Evolutionary conservation across 2,797 vertebrate species (phyloP).

Genomic region (Helostoma temminkii): DNA sequence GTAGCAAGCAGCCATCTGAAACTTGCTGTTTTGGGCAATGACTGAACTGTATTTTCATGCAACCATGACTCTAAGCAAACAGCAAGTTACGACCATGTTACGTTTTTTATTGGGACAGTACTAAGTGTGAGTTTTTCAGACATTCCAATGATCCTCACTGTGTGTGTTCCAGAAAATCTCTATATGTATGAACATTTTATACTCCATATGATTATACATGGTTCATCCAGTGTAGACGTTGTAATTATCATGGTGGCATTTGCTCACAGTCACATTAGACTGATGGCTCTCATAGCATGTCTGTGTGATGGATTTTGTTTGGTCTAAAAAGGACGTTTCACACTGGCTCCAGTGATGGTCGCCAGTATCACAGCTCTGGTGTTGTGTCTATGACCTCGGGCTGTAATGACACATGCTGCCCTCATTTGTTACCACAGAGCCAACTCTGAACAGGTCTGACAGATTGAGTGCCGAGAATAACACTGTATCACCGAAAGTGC

Average conservation of each 20-base stretch:
- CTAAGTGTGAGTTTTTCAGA: neutral
- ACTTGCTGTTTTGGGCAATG: too few relatives aligned
- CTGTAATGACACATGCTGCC: constrained; percentile 46
- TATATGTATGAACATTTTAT: neutral
- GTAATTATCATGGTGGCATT: neutral
- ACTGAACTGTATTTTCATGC: too few relatives aligned
- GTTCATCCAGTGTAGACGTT: neutral
- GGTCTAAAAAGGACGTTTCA: constrained; percentile 58
- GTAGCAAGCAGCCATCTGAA: too few relatives aligned
- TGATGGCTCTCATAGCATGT: constrained; percentile 13
- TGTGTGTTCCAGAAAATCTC: neutral
- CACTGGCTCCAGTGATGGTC: constrained; percentile 28
- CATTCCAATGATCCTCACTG: neutral
- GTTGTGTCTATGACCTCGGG: constrained; percentile 71
- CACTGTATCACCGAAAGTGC: neutral
- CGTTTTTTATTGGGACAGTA: neutral
- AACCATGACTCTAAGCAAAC: too few relatives aligned
- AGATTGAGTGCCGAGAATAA: constrained; percentile 27
- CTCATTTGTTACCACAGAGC: constrained; percentile 32
- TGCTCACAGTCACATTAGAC: constrained; percentile 16
- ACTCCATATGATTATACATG: neutral
- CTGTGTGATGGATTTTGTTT: constrained; percentile 68
- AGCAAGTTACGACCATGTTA: neutral
- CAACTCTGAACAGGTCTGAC: constrained; percentile 24
- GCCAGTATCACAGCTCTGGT: constrained; percentile 38